These are phyloP conservation scores for Heteractis magnifica DNA, from an alignment of 92 coral and sea anemone species.

Conservation along the genomic window DNA sequence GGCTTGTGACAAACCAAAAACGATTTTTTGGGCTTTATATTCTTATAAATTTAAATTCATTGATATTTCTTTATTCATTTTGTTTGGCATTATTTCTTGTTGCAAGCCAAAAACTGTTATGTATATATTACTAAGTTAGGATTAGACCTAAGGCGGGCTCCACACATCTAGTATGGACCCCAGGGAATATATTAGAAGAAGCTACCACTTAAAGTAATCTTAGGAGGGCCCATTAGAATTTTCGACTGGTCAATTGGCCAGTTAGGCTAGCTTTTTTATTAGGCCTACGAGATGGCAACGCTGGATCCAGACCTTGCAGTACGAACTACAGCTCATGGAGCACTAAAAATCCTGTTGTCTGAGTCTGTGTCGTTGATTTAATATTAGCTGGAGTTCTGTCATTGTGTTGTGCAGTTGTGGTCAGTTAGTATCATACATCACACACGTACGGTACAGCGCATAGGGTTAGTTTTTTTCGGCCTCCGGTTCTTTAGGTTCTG, in stretches of 20 bases:
- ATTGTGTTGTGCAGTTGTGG: constrained; percentile 1
- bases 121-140: not conserved
- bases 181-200: not conserved
- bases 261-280: not conserved
- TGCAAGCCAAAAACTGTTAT: not conserved
- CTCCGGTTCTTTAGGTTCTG: not conserved
- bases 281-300: not conserved
- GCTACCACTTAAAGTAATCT: not conserved
- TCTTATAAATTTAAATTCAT: too few relatives aligned
- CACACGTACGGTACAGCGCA: not conserved
- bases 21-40: too few relatives aligned
- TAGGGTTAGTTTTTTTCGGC: not conserved
- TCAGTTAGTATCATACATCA: not conserved
- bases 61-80: too few relatives aligned
- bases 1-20: not conserved
- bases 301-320: not conserved
- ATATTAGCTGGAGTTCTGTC: not conserved
- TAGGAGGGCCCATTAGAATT: not conserved
- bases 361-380: constrained; percentile 3
- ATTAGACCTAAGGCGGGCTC: not conserved
- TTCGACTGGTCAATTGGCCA: not conserved
- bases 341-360: not conserved
- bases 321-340: not conserved
- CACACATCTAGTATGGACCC: not conserved
- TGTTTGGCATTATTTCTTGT: not conserved